Evolutionary conservation across 2,888 invertebrate genomes (phyloP).

Genomic region (Operophtera brumata): DNA sequence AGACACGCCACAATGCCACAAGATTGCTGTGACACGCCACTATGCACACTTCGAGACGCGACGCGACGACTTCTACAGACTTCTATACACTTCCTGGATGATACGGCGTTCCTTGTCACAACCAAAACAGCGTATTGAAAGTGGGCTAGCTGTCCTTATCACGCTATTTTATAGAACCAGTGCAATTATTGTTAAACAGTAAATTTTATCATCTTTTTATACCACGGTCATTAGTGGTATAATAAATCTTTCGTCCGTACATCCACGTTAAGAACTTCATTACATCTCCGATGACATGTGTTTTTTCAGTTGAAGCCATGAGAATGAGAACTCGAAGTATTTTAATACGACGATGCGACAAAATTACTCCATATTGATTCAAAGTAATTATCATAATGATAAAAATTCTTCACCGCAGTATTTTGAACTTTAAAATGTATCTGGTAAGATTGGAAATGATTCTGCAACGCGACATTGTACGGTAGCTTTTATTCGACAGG

Average conservation of each 20-base stretch:
- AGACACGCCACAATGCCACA: too few species aligned
- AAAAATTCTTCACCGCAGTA: constrained; percentile 11
- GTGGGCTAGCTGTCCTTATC: constrained; percentile 3
- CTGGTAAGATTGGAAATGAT: constrained; percentile 30
- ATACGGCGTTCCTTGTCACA: not conserved
- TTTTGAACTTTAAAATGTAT: constrained; percentile 4
- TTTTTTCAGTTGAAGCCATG: constrained; percentile 62
- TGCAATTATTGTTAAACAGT: constrained; percentile 20
- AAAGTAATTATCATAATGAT: constrained; percentile 23
- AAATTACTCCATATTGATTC: constrained; percentile 19
- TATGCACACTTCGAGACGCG: too few species aligned
- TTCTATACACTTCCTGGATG: not conserved
- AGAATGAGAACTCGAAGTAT: constrained; percentile 56
- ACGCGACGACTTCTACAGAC: too few species aligned
- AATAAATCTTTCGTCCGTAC: constrained; percentile 68
- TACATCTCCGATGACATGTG: constrained; percentile 56
- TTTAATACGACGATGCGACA: constrained; percentile 58
- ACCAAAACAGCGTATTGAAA: not conserved
- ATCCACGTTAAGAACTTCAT: constrained; percentile 38
- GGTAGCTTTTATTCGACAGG: constrained; percentile 37
- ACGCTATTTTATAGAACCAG: constrained; percentile 6
- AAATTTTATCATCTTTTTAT: constrained; percentile 52
- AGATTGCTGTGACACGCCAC: too few species aligned
- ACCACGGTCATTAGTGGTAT: constrained; percentile 62
- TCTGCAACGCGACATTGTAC: not conserved